A percentile compares a stretch with the other conserved stretches of the same genome.
Evolutionary conservation across 2,113 vertebrate species (phyloP).

Genomic region (Indicator maculatus): DNA sequence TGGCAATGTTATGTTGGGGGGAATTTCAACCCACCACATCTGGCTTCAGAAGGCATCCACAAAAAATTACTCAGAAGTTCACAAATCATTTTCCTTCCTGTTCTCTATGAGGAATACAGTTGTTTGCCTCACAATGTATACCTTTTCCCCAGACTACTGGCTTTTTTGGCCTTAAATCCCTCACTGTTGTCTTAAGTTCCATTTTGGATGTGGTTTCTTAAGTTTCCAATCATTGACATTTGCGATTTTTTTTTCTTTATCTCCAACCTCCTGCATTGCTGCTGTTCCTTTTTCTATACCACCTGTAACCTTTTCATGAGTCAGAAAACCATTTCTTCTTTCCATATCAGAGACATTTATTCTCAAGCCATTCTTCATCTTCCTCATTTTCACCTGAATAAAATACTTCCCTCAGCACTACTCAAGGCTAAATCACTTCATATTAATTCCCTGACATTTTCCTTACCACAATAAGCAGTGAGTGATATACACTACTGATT

Average conservation of each 20-base stretch:
- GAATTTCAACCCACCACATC: too few species aligned
- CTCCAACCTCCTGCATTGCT: neutral
- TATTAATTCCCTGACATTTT: neutral
- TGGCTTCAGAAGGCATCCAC: neutral
- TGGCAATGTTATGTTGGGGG: too few species aligned
- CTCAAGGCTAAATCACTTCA: neutral
- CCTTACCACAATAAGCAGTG: neutral
- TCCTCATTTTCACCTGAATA: neutral
- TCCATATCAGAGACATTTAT: neutral
- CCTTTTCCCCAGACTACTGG: neutral
- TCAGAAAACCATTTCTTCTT: neutral
- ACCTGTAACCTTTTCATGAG: neutral
- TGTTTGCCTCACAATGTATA: neutral
- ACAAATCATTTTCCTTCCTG: neutral
- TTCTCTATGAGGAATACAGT: neutral
- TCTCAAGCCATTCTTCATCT: neutral
- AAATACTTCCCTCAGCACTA: neutral
- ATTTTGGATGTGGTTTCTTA: accelerated
- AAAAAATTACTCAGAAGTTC: neutral
- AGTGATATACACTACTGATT: neutral
- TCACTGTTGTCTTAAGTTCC: neutral
- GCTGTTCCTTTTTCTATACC: neutral
- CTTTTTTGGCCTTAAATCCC: neutral
- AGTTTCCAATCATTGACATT: neutral
- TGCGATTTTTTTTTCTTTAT: neutral